Conservation (phyloP, 2,797 vertebrate species). For the Chelon labrosus region DNA sequence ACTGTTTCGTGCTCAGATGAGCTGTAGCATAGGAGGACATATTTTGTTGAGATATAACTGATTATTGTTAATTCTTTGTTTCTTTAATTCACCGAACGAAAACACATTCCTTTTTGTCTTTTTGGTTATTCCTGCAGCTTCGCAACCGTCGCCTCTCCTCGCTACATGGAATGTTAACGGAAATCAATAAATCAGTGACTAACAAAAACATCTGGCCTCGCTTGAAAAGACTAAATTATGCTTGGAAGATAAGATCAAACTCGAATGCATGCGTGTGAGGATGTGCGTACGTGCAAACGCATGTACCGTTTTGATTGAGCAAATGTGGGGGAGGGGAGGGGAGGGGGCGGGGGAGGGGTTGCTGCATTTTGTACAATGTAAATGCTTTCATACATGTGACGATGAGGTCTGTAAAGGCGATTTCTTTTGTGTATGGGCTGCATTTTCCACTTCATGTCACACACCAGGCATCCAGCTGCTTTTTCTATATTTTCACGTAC, state of each 20-base stretch:
- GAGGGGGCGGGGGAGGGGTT: conserved; percentile 11
- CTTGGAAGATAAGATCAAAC: conserved; percentile 7
- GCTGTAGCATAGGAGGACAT: conserved; percentile 79
- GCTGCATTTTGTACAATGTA: conserved; percentile 73
- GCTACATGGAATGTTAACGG: conserved; percentile 57
- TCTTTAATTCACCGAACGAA: conserved; percentile 59
- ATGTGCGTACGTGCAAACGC: conserved; percentile 29
- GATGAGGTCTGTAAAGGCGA: conserved; percentile 45
- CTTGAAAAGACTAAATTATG: background rate
- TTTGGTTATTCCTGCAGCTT: conserved; percentile 49
- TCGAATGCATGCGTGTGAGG: conserved; percentile 42
- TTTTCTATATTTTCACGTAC: conserved; percentile 56
- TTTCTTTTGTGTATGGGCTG: conserved; percentile 4
- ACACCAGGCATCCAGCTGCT: conserved; percentile 44
- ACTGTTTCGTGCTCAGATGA: conserved; percentile 72
- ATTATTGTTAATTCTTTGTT: conserved; percentile 64
- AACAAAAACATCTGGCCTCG: conserved; percentile 1
- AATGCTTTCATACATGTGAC: conserved; percentile 69
- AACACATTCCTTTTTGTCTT: conserved; percentile 35
- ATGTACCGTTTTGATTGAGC: conserved; percentile 39
- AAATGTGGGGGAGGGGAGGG: background rate
- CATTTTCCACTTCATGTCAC: conserved; percentile 51
- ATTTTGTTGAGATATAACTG: conserved; percentile 76
- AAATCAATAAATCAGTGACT: conserved; percentile 23
- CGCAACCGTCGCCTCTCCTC: conserved; percentile 57